These are phyloP conservation scores for Tetragonula carbonaria DNA, from an alignment of 2,888 invertebrate genomes.

Conservation along the genomic window DNA sequence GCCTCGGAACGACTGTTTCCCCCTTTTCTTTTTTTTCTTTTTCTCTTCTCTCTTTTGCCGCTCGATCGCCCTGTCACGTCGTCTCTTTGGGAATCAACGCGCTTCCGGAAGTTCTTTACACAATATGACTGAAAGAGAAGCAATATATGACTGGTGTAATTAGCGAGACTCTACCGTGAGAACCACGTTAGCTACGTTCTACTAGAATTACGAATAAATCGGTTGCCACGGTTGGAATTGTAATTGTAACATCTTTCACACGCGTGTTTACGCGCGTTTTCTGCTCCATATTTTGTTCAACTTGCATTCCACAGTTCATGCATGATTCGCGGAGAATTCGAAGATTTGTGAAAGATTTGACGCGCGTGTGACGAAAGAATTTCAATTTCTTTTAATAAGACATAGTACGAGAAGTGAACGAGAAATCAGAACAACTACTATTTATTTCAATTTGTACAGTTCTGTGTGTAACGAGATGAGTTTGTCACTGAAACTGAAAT, in stretches of 20 bases:
- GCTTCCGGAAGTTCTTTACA: constrained; percentile 38
- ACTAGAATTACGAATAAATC: constrained; percentile 67
- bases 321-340: too few species aligned
- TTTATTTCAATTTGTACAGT: too few species aligned
- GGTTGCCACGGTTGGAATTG: constrained; percentile 42
- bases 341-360: too few species aligned
- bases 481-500: too few species aligned
- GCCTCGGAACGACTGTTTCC: constrained; percentile 10
- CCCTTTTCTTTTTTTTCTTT: constrained; percentile 21
- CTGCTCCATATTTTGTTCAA: not conserved
- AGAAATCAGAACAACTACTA: too few species aligned
- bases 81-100: constrained; percentile 27
- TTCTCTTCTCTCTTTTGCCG: constrained; percentile 29
- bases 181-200: constrained; percentile 61
- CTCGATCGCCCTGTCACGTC: constrained; percentile 2
- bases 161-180: constrained; percentile 59
- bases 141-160: constrained; percentile 39
- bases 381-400: too few species aligned
- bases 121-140: not conserved
- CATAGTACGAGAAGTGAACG: too few species aligned
- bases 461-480: too few species aligned
- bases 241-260: constrained; percentile 43
- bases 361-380: too few species aligned
- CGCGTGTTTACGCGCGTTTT: constrained; percentile 27
- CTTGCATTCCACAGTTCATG: too few species aligned